Evolutionary conservation across 2,797 vertebrate genomes (phyloP).

Genomic region (Fistularia tabacaria): DNA sequence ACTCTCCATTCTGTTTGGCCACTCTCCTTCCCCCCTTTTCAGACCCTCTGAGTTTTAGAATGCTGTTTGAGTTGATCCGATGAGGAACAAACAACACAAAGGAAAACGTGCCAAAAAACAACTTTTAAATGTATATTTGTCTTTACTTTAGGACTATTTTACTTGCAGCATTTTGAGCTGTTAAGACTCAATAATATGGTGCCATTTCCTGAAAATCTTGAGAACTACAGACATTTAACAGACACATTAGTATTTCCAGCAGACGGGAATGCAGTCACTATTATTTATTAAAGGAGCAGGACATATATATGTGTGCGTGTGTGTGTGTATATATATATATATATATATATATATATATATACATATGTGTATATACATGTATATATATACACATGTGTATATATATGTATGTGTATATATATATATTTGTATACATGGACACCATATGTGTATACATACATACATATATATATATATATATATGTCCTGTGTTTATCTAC

Average conservation of each 20-base stretch:
- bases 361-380: background rate
- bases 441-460: background rate
- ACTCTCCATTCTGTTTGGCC: constrained; percentile 58
- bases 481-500: constrained; percentile 22
- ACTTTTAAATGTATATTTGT: constrained; percentile 72
- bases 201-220: constrained; percentile 85
- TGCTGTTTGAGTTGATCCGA: constrained; percentile 60
- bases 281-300: constrained; percentile 51
- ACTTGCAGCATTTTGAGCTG: constrained; percentile 73
- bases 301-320: background rate
- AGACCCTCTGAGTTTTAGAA: constrained; percentile 69
- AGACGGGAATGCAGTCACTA: constrained; percentile 63
- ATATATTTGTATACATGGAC: background rate
- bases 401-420: background rate
- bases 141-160: constrained; percentile 77
- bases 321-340: background rate
- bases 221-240: constrained; percentile 75
- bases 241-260: constrained; percentile 62
- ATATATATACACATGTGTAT: background rate
- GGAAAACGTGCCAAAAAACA: constrained; percentile 80
- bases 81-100: constrained; percentile 64
- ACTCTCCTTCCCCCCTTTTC: constrained; percentile 71
- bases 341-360: background rate
- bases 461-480: background rate
- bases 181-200: constrained; percentile 79